Evolutionary conservation across 2,113 vertebrate genomes (phyloP).

Genomic region (Labeo rohita): DNA sequence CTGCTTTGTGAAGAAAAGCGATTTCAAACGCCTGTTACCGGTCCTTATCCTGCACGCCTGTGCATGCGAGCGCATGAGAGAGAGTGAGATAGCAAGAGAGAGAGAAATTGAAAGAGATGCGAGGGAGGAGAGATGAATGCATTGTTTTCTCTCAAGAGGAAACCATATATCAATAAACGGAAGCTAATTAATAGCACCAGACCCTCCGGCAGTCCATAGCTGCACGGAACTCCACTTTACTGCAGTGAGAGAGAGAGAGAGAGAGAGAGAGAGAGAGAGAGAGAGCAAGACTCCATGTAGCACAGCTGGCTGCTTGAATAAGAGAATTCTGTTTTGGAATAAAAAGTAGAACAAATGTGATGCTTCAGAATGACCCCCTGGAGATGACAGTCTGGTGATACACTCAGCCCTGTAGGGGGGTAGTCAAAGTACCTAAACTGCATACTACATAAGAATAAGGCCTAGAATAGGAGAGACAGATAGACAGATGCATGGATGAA

Average conservation of each 20-base stretch:
- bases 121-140: conserved; percentile 40
- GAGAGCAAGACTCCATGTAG: neutral
- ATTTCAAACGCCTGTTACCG: conserved; percentile 21
- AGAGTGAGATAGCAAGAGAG: conserved; percentile 16
- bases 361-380: conserved; percentile 15
- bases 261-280: neutral
- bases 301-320: conserved; percentile 25
- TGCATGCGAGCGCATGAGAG: neutral
- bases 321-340: conserved; percentile 12
- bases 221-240: conserved; percentile 11
- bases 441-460: neutral
- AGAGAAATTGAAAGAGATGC: conserved; percentile 37
- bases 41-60: conserved; percentile 10
- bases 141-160: conserved; percentile 44
- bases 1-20: conserved; percentile 29
- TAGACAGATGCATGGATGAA: neutral
- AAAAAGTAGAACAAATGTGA: conserved; percentile 18
- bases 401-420: neutral
- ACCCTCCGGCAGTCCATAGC: conserved; percentile 22
- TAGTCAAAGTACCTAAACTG: conserved; percentile 12
- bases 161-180: conserved; percentile 47
- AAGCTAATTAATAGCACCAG: conserved; percentile 46
- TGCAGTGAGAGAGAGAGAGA: neutral
- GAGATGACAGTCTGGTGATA: conserved; percentile 23
- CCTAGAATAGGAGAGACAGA: neutral